A percentile compares a stretch with the other conserved stretches of the same genome.
Conservation (phyloP, 2,797 vertebrate species). For the Thamnophis elegans region DNA sequence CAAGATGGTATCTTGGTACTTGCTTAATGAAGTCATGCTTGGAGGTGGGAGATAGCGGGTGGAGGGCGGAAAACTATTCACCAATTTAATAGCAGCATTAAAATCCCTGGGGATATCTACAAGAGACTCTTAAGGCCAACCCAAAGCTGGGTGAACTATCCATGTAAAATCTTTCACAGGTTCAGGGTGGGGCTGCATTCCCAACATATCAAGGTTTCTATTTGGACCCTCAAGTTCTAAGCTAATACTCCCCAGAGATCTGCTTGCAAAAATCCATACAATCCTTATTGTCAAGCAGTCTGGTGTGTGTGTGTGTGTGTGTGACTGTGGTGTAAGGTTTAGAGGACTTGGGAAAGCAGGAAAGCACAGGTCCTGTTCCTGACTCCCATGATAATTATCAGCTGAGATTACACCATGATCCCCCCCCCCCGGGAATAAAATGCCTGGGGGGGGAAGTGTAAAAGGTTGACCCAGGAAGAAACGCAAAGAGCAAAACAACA, state of each 20-base stretch:
- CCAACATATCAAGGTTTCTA: accelerated
- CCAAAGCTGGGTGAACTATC: accelerated
- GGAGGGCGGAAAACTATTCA: constrained; percentile 49
- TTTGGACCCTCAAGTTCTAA: not conserved
- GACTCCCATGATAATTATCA: not conserved
- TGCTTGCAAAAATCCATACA: not conserved
- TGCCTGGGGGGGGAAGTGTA: not conserved
- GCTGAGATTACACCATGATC: not conserved
- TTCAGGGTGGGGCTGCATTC: not conserved
- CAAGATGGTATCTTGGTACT: constrained; percentile 73
- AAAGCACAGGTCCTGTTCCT: not conserved
- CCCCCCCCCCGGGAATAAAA: not conserved
- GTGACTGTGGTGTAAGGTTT: not conserved
- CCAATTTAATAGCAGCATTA: constrained; percentile 51
- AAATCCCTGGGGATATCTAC: constrained; percentile 57
- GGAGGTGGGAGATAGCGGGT: not conserved
- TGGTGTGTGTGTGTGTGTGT: not conserved
- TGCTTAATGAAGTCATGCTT: constrained; percentile 66
- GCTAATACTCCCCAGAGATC: not conserved
- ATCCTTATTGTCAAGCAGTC: not conserved
- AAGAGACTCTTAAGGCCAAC: constrained; percentile 35
- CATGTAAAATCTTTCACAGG: not conserved
- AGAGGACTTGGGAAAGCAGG: not conserved
- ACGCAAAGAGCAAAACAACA: not conserved
- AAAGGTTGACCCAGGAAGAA: not conserved